Evolutionary conservation across 2,113 vertebrate genomes (phyloP).

Genomic region (Saccopteryx leptura): DNA sequence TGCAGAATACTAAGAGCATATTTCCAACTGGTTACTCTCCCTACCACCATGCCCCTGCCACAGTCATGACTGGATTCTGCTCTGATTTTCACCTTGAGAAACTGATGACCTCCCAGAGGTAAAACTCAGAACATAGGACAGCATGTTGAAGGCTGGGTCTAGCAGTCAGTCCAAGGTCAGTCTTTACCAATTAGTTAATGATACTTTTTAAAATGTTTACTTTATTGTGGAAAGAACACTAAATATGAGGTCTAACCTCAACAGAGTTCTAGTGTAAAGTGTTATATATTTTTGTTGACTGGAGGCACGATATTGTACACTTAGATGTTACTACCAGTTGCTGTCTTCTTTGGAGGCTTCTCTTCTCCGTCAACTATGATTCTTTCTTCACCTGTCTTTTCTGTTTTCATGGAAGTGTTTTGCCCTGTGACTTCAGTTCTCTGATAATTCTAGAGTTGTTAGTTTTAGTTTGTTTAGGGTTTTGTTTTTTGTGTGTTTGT

Average conservation of each 20-base stretch:
- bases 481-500: no score
- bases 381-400: background rate
- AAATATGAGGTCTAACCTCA: background rate
- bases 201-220: background rate
- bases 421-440: background rate
- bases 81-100: background rate
- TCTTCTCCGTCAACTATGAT: background rate
- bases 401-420: background rate
- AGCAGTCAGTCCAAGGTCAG: background rate
- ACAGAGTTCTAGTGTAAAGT: background rate
- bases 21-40: background rate
- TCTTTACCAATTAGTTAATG: background rate
- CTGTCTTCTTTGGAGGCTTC: background rate
- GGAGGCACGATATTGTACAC: background rate
- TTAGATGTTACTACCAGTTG: background rate
- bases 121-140: background rate
- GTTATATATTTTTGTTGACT: background rate
- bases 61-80: slow-evolving; percentile 18
- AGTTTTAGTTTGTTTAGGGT: background rate
- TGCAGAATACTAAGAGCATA: background rate
- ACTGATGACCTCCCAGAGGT: background rate
- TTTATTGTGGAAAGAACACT: background rate
- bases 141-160: background rate
- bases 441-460: background rate
- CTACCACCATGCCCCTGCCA: background rate